Base-by-base conservation (phyloP, 53 echinoderm and acorn worm genomes). In the Actinopyga echinites region DNA sequence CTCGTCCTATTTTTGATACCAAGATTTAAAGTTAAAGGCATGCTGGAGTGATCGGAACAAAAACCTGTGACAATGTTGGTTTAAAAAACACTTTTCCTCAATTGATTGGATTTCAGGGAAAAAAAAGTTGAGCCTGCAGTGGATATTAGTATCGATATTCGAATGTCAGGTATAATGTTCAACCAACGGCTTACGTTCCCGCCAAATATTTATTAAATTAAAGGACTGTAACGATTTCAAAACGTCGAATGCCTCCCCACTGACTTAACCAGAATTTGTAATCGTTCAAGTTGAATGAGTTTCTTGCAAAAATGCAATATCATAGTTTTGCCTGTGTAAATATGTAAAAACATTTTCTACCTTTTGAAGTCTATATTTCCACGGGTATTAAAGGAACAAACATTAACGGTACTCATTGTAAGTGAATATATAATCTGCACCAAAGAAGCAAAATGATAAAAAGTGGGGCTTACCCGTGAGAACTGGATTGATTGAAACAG, bases 191-290 rank as follows among this genome's bases (percentile, higher is more conserved):
- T n/a, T n/a, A n/a, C n/a, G n/a, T n/a, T n/a, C n/a, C n/a, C n/a
- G n/a, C n/a, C n/a, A n/a, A n/a, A n/a, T n/a, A n/a, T n/a, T n/a
- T n/a, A n/a, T n/a, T n/a, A n/a, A n/a, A n/a, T n/a, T n/a, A n/a
- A n/a, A n/a, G n/a, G n/a, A n/a, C n/a, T n/a, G n/a, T n/a, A n/a
- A n/a, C n/a, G n/a, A n/a, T n/a, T n/a, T n/a, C n/a, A n/a, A n/a
- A n/a, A n/a, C n/a, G n/a, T n/a, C n/a, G n/a, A n/a, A 9, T 13
- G 28, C 74, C 86, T 12, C 86, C 86, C 86, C 86, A 85, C 79
- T 85, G 64, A 26, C 45, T 63, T 25, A 22, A 28, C 75, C 85
- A 84, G 28, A 58, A 62, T 5, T 34, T 31, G 43, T 62, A 73
- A 62, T 85, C 77, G 62, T 59, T 61, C 26, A 17, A 44, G 29